These are phyloP conservation scores for Oncorhynchus masou DNA, from an alignment of 2,113 vertebrate species.

Conservation along the genomic window DNA sequence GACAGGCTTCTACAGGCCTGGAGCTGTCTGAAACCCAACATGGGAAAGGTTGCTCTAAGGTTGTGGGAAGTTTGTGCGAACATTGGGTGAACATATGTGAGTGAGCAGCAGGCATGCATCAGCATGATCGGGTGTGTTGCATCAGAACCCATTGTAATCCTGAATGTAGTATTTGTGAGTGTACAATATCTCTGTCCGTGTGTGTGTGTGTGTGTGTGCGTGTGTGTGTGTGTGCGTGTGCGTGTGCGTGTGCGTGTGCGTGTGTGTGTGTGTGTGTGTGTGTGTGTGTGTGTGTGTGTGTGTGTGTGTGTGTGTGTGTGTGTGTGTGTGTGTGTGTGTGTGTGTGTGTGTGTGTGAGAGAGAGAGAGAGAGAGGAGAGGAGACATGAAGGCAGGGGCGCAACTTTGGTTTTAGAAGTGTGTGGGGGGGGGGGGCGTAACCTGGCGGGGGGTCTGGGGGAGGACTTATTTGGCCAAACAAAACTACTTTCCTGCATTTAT, in stretches of 20 bases:
- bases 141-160: too few species aligned
- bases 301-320: conserved; percentile 15
- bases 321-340: conserved; percentile 11
- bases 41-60: neutral
- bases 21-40: neutral
- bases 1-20: neutral
- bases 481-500: too few species aligned
- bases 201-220: neutral
- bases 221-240: neutral
- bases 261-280: conserved; percentile 20
- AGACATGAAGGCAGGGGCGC: conserved; percentile 37
- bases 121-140: neutral
- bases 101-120: neutral
- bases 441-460: neutral
- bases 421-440: too few species aligned
- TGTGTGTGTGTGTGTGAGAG: conserved; percentile 1
- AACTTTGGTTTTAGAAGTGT: neutral
- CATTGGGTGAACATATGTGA: neutral
- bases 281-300: conserved; percentile 3
- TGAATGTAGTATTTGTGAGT: too few species aligned
- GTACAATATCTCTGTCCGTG: neutral
- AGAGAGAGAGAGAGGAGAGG: conserved; percentile 26
- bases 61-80: neutral
- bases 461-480: conserved; percentile 10
- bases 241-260: conserved; percentile 11